Evolutionary conservation across 2,797 vertebrate genomes (phyloP).

Genomic region (Pseudomugil tenellus): DNA sequence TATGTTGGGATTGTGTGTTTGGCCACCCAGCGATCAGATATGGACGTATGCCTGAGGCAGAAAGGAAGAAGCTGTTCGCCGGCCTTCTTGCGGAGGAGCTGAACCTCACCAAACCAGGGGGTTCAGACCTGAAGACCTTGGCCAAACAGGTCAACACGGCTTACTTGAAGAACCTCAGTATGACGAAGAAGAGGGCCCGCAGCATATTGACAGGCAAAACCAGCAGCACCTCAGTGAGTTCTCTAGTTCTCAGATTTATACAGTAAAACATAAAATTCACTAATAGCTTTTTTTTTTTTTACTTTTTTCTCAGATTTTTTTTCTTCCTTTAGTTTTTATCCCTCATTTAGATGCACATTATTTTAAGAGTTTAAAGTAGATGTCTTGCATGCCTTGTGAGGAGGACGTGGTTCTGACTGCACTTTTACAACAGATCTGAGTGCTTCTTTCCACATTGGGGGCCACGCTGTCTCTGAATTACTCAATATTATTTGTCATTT

Average conservation of each 20-base stretch:
- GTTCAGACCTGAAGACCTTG: slow-evolving; percentile 93
- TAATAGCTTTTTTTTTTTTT: neutral
- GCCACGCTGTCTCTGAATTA: neutral
- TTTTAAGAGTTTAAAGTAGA: neutral
- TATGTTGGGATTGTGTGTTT: slow-evolving; percentile 28
- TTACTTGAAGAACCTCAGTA: slow-evolving; percentile 96
- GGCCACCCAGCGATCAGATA: slow-evolving; percentile 94
- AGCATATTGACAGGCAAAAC: slow-evolving; percentile 96
- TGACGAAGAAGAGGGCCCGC: slow-evolving; percentile 99
- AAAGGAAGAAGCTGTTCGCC: slow-evolving; percentile 96
- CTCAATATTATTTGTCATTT: neutral
- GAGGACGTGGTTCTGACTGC: neutral
- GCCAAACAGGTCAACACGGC: slow-evolving; percentile 95
- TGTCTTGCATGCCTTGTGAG: neutral
- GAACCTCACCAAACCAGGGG: slow-evolving; percentile 84
- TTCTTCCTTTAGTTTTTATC: neutral
- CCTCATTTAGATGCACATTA: neutral
- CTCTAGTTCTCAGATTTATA: neutral
- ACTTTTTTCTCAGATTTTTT: neutral
- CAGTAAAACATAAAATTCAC: neutral
- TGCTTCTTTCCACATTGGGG: no score
- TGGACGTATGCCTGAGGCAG: slow-evolving; percentile 97
- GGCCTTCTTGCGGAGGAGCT: slow-evolving; percentile 90
- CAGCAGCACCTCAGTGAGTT: slow-evolving; percentile 89
- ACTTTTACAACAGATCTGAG: neutral